Evolutionary conservation across 2,797 vertebrate genomes (phyloP), one percentile per base, ranked within the genome.

Genomic region (Ceryle rudis): DNA sequence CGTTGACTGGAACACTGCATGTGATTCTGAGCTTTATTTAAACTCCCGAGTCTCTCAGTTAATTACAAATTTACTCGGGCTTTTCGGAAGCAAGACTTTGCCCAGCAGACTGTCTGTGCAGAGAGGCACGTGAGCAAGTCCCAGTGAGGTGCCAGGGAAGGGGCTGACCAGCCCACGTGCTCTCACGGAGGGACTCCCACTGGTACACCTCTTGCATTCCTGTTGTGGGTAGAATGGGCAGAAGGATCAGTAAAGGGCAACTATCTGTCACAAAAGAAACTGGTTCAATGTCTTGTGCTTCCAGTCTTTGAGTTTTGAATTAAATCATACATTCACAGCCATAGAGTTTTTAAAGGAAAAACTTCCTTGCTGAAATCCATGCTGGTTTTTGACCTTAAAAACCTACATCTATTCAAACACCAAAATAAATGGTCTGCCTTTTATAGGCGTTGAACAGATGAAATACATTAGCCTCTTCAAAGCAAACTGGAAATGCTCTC

Each of bases 1-100:
- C 49, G n/a, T 95, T 92, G 92, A 94, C 86, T 95, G 86, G 92
- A 95, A 85, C 23, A 20, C 81, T 85, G 61, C 78, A 41, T 26
- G 67, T 55, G 65, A 55, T 95, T 90, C 75, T 78, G 84, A 61
- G 41, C 44, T 93, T 81, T 74, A 31, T 89, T 91, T 87, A 89
- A 92, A 52, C 67, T 46, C 81, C 21, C 0, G 2, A 86, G 82
- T 12, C 62, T 74, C 71, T 44, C 54, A 67, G 69, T 74, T 74
- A 87, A 78, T 87, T 80, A 39, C 33, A 73, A 6, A 89, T 86
- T 65, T 15, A 28, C 5, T 5, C 16, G 58, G 67, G 64, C 35
- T 85, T 90, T 86, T 69, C 57, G 90, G 80, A 83, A 83, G 41
- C 9, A 37, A 39, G 39, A 21, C 33, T 86, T 69, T 84, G 62